These are phyloP conservation scores for Calliopsis andreniformis DNA, from an alignment of 1,140 invertebrate genomes.

Conservation along the genomic window DNA sequence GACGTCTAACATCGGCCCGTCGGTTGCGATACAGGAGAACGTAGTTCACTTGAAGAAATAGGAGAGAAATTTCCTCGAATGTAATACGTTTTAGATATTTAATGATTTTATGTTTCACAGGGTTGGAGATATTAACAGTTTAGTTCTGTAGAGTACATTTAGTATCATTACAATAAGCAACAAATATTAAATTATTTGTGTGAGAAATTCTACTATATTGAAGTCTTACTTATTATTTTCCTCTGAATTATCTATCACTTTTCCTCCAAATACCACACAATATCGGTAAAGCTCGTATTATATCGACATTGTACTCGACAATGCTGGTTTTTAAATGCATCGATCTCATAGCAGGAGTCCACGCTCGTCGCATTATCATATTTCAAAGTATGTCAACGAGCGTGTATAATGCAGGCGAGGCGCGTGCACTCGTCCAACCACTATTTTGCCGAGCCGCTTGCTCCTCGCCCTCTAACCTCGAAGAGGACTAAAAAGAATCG, in stretches of 20 bases:
- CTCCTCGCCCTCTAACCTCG: too few relatives aligned
- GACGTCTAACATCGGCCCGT: not conserved
- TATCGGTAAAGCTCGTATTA: too few relatives aligned
- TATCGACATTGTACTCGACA: not conserved
- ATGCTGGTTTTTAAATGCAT: too few relatives aligned
- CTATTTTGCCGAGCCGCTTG: not conserved
- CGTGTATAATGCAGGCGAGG: not conserved
- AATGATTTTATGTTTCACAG: too few relatives aligned
- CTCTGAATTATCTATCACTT: too few relatives aligned
- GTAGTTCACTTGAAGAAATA: not conserved
- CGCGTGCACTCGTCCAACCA: not conserved
- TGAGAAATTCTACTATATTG: too few relatives aligned
- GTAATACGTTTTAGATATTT: not conserved
- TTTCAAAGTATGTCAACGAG: not conserved
- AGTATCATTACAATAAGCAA: too few relatives aligned
- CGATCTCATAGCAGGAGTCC: not conserved
- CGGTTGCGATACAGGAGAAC: not conserved
- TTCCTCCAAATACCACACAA: too few relatives aligned
- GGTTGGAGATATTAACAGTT: too few relatives aligned
- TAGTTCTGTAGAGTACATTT: too few relatives aligned
- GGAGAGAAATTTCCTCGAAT: not conserved
- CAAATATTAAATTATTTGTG: too few relatives aligned
- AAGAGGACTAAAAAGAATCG: not conserved
- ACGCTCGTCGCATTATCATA: not conserved
- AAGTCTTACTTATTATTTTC: too few relatives aligned